Percentiles rank a stretch among this genome's conserved stretches.
phyloP scores from a whole-genome alignment of 2,797 vertebrate species.

The Pangasius djambal region DNA sequence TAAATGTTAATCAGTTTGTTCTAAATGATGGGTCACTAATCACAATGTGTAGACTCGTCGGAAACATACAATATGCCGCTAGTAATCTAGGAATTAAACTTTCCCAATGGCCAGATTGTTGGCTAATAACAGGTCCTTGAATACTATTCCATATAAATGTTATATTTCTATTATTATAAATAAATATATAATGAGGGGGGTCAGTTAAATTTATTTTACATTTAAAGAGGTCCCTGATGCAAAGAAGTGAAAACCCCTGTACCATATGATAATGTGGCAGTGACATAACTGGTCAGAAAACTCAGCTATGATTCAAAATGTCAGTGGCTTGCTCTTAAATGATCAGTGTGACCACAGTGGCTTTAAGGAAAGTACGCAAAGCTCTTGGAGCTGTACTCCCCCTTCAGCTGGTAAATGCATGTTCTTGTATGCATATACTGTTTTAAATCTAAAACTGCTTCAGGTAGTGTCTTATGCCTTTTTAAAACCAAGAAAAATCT shows the following conservation, averaged over 20 bases:
- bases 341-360: background rate
- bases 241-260: background rate
- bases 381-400: background rate
- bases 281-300: background rate
- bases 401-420: background rate
- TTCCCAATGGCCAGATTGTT: background rate
- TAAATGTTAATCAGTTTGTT: constrained; percentile 31
- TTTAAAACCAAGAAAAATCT: background rate
- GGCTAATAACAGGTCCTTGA: background rate
- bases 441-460: background rate
- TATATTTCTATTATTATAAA: background rate
- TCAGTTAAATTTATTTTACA: background rate
- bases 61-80: background rate
- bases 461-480: background rate
- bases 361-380: background rate
- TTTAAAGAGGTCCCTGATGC: background rate
- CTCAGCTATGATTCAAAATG: background rate
- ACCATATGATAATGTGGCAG: background rate
- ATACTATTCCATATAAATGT: background rate
- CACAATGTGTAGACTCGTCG: background rate
- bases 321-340: background rate
- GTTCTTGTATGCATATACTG: background rate
- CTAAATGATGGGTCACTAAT: constrained; percentile 38
- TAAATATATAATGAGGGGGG: background rate
- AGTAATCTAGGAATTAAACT: background rate